Conservation (phyloP, 2,888 invertebrate species). For the Himalopsyche tibetana region DNA sequence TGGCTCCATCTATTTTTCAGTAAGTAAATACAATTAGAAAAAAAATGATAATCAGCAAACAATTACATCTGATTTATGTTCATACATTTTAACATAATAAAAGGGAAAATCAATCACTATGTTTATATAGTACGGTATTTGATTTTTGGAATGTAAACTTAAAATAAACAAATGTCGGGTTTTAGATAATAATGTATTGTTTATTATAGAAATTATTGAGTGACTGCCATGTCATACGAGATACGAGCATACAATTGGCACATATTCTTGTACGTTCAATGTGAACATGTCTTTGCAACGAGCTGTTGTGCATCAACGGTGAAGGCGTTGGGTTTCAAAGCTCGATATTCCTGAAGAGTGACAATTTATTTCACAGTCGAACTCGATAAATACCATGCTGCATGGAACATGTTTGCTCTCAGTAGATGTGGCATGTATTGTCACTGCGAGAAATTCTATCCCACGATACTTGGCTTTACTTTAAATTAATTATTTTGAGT, state of each 20-base stretch:
- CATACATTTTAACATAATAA: no score
- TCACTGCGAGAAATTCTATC: not conserved
- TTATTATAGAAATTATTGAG: no score
- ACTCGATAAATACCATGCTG: slow-evolving; percentile 28
- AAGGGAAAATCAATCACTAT: no score
- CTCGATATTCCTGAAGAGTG: slow-evolving; percentile 17
- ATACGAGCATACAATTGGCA: not conserved
- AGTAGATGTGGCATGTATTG: not conserved
- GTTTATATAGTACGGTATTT: no score
- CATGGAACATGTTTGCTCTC: not conserved
- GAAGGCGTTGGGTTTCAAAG: not conserved
- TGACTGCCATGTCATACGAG: not conserved
- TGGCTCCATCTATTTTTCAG: no score
- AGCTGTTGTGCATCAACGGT: slow-evolving; percentile 16
- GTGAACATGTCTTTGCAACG: slow-evolving; percentile 6
- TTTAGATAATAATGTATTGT: no score
- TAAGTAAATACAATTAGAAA: no score
- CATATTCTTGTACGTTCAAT: not conserved
- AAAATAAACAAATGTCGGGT: no score
- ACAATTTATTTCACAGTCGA: slow-evolving; percentile 36
- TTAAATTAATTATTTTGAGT: not conserved
- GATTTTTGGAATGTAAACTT: no score
- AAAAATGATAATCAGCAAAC: no score
- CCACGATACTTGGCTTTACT: not conserved
- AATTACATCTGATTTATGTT: no score